A percentile compares a stretch with the other conserved stretches of the same genome.
phyloP scores from a whole-genome alignment of 1,140 invertebrate species.

The Anadara kagoshimensis region DNA sequence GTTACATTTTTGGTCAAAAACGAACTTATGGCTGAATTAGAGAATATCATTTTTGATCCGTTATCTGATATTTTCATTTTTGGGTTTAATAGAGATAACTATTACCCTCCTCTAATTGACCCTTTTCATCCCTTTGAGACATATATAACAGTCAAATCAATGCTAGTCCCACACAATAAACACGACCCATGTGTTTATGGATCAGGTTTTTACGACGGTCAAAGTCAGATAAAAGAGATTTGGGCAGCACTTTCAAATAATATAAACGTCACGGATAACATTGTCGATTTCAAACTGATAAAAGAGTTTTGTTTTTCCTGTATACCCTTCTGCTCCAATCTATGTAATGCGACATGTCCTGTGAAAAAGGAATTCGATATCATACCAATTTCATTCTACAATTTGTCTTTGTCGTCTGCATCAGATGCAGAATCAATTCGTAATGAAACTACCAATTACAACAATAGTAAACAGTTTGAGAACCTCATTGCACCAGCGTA shows the following conservation, averaged over 20 bases:
- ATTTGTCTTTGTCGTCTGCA: too few relatives aligned
- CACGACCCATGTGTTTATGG: conserved; percentile 33
- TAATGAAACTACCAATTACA: too few relatives aligned
- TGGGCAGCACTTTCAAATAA: conserved; percentile 41
- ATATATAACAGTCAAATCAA: not conserved
- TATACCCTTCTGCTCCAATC: conserved; percentile 8
- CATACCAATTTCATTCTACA: not conserved
- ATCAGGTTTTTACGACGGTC: conserved; percentile 36
- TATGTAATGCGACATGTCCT: conserved; percentile 8
- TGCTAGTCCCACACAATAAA: not conserved
- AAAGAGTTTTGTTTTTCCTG: conserved; percentile 16
- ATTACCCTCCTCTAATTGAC: conserved; percentile 8
- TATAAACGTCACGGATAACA: conserved; percentile 14
- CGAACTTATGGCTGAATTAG: too few relatives aligned
- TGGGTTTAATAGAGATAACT: conserved; percentile 31
- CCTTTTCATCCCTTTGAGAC: conserved; percentile 1
- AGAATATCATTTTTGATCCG: too few relatives aligned
- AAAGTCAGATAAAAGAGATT: conserved; percentile 41
- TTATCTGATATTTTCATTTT: too few relatives aligned
- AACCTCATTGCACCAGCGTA: conserved; percentile 42
- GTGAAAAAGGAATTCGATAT: conserved; percentile 12
- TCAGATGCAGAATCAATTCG: too few relatives aligned
- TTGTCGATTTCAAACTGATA: not conserved
- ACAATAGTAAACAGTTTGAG: too few relatives aligned
- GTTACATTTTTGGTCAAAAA: too few relatives aligned